Evolutionary conservation across 2,888 invertebrate species (phyloP).

Genomic region (Cenopis cana): DNA sequence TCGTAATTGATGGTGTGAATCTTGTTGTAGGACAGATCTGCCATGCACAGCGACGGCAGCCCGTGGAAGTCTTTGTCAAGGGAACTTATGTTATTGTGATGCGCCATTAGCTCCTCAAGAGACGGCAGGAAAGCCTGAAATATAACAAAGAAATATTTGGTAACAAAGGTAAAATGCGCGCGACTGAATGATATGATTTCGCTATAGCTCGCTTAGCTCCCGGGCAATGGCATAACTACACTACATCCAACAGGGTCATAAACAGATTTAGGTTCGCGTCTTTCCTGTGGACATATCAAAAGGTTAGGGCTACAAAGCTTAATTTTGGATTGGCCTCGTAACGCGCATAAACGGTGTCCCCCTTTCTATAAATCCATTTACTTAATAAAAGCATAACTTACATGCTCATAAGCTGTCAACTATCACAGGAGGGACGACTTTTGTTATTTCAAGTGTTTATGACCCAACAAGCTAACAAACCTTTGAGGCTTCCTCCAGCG

Average conservation of each 20-base stretch:
- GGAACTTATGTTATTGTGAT: conserved; percentile 90
- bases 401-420: too few species aligned
- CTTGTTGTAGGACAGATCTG: conserved; percentile 91
- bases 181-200: not conserved
- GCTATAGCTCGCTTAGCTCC: conserved; percentile 8
- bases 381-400: too few species aligned
- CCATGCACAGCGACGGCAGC: conserved; percentile 91
- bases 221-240: not conserved
- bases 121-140: conserved; percentile 91
- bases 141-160: conserved; percentile 30
- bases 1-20: conserved; percentile 90
- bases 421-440: too few species aligned
- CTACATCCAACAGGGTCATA: too few species aligned
- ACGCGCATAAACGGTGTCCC: too few species aligned
- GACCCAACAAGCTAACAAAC: conserved; percentile 79
- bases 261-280: too few species aligned
- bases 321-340: too few species aligned
- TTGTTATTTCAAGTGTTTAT: too few species aligned
- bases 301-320: too few species aligned
- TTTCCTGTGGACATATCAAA: too few species aligned
- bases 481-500: conserved; percentile 93
- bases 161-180: not conserved
- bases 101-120: conserved; percentile 90
- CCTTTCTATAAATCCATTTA: too few species aligned
- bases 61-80: conserved; percentile 93